Conservation (phyloP, 1,140 invertebrate species). For the Leptopilina clavipes region DNA sequence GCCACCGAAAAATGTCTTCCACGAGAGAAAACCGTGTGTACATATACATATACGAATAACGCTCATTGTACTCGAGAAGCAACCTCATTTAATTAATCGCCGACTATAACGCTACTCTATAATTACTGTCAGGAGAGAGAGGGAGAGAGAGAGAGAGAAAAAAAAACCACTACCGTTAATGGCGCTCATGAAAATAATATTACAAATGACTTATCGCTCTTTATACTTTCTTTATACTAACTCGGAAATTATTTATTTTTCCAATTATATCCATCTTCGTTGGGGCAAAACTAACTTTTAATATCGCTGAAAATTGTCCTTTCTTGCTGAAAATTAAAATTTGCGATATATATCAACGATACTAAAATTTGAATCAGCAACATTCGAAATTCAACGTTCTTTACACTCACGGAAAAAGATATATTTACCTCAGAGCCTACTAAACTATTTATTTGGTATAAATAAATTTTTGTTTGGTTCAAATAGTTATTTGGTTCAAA, state of each 20-base stretch:
- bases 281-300: too few species aligned
- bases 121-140: not conserved
- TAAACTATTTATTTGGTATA: too few species aligned
- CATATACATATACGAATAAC: not conserved
- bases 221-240: constrained; percentile 1
- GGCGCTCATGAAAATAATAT: constrained; percentile 24
- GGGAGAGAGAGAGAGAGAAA: not conserved
- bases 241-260: constrained; percentile 21
- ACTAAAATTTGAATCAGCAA: too few species aligned
- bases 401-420: too few species aligned
- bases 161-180: constrained; percentile 30
- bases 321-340: too few species aligned
- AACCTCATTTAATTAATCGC: constrained; percentile 31
- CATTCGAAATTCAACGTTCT: too few species aligned
- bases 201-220: constrained; percentile 23
- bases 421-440: too few species aligned
- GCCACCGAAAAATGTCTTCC: constrained; percentile 24
- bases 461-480: too few species aligned
- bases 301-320: too few species aligned
- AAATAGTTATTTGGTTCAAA: too few species aligned
- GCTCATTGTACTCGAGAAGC: constrained; percentile 17
- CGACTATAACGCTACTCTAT: constrained; percentile 29
- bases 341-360: too few species aligned
- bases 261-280: not conserved
- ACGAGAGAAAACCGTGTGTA: not conserved